phyloP scores from a whole-genome alignment of 2,797 vertebrate species.

The Diplodus puntazzo region DNA sequence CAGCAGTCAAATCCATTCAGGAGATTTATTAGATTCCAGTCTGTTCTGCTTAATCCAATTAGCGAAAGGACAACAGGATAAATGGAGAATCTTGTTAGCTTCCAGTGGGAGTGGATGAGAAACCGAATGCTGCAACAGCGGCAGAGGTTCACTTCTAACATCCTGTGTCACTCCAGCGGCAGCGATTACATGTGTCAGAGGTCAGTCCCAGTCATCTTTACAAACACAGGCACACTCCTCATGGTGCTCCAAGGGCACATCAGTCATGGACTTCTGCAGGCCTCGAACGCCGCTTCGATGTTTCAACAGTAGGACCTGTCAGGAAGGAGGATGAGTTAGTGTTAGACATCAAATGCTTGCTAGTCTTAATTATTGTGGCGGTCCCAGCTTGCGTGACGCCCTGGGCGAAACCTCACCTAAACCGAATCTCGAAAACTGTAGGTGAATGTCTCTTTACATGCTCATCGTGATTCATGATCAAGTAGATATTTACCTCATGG shows the following conservation, averaged over 20 bases:
- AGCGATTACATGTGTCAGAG: constrained; percentile 50
- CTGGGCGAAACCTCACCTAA: no score
- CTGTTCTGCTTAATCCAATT: constrained; percentile 77
- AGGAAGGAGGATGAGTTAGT: neutral
- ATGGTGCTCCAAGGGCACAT: constrained; percentile 96
- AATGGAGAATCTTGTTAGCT: constrained; percentile 70
- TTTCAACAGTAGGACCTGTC: constrained; percentile 94
- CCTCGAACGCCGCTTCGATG: constrained; percentile 89
- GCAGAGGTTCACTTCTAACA: constrained; percentile 57
- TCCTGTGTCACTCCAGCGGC: constrained; percentile 53
- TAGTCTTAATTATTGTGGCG: no score
- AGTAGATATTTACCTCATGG: constrained; percentile 89
- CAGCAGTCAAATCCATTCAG: constrained; percentile 71
- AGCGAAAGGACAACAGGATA: constrained; percentile 70
- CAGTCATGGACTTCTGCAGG: constrained; percentile 94
- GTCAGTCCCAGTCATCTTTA: constrained; percentile 90
- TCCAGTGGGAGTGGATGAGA: constrained; percentile 63
- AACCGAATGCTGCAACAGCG: constrained; percentile 36
- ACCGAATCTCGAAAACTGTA: neutral
- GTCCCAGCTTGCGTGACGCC: no score
- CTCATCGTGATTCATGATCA: neutral
- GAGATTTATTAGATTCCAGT: constrained; percentile 75
- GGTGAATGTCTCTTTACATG: neutral
- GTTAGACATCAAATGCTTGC: neutral
- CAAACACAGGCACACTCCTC: constrained; percentile 97